A percentile compares a stretch with the other conserved stretches of the same genome.
These are phyloP conservation scores for Ursus arctos DNA, from an alignment of 2,113 vertebrate genomes.

Conservation along the genomic window DNA sequence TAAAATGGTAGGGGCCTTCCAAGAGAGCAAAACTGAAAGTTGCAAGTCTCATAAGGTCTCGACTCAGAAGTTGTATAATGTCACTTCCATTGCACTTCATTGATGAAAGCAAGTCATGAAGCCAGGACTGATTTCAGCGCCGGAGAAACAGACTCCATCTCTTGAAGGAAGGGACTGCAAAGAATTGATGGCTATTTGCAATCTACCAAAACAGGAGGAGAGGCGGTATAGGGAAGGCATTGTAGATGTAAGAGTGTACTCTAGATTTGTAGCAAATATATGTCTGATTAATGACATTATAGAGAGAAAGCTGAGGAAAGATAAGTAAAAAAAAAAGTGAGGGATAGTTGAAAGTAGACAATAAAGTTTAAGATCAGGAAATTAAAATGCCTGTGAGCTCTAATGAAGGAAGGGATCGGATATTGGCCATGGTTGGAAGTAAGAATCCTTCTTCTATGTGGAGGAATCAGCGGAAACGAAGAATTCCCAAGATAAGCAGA, in stretches of 20 bases:
- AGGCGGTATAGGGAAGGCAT: neutral
- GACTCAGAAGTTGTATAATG: neutral
- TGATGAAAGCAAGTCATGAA: neutral
- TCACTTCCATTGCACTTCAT: neutral
- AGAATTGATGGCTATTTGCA: neutral
- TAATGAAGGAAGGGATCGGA: neutral
- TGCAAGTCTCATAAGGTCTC: neutral
- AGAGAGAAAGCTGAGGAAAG: neutral
- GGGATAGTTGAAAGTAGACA: neutral
- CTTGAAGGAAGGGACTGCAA: neutral
- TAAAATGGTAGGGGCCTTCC: neutral
- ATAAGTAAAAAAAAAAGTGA: neutral
- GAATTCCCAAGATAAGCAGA: neutral
- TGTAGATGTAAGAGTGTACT: neutral
- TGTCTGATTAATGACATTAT: neutral
- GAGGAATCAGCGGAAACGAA: neutral
- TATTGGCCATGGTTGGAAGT: neutral
- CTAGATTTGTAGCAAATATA: neutral
- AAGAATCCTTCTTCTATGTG: neutral
- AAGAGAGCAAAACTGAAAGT: neutral
- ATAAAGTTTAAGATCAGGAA: neutral
- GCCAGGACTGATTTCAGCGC: neutral
- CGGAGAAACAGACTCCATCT: neutral
- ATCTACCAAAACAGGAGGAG: neutral
- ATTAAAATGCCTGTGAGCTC: neutral